phyloP scores from a whole-genome alignment of 2,113 vertebrate genomes.

The Mellivora capensis region DNA sequence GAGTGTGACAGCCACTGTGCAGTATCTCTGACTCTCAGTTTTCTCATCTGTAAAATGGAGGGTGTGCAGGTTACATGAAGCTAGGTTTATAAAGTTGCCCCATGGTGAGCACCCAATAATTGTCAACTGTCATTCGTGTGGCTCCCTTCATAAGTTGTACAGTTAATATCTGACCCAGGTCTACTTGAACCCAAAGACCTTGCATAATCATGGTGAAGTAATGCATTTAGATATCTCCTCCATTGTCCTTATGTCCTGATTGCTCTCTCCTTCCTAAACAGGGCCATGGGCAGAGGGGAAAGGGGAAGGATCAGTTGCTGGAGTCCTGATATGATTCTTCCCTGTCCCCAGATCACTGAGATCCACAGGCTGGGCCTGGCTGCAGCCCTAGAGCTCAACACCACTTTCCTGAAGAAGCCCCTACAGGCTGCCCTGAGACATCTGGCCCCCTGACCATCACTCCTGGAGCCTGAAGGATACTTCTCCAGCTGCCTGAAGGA shows the following conservation, averaged over 20 bases:
- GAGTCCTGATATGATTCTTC: background rate
- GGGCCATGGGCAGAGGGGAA: background rate
- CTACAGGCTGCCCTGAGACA: constrained; percentile 88
- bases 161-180: background rate
- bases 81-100: background rate
- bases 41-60: background rate
- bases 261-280: background rate
- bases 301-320: background rate
- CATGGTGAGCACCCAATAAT: background rate
- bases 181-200: background rate
- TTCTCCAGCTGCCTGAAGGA: background rate
- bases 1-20: background rate
- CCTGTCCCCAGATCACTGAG: constrained; percentile 82
- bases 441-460: constrained; percentile 38
- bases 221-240: background rate
- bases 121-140: background rate
- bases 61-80: background rate
- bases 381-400: constrained; percentile 80
- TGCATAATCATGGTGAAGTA: background rate
- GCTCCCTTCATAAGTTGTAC: background rate
- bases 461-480: background rate
- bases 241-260: background rate
- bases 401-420: constrained; percentile 89
- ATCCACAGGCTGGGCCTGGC: constrained; percentile 84
- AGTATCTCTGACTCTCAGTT: background rate